Conservation (phyloP, 2,888 invertebrate genomes). For the Drosophila rellima region DNA sequence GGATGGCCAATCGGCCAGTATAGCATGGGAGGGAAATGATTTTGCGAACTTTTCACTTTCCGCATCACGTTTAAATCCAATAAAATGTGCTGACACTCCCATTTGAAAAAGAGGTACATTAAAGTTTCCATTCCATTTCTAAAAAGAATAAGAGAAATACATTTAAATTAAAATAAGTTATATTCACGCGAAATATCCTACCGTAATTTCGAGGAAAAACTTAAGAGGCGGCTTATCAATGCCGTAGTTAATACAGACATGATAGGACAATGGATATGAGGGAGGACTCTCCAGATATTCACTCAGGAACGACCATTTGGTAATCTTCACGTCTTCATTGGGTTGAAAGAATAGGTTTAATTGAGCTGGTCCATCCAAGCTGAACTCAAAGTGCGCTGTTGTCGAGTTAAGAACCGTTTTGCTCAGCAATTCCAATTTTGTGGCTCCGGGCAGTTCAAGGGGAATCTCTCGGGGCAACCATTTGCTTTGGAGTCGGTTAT, state of each 20-base stretch:
- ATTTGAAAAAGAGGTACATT: slow-evolving; percentile 80
- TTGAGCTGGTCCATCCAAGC: slow-evolving; percentile 72
- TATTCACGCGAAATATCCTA: slow-evolving; percentile 5
- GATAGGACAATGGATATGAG: slow-evolving; percentile 65
- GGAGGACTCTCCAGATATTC: slow-evolving; percentile 54
- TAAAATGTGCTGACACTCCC: slow-evolving; percentile 86
- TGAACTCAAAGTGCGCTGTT: slow-evolving; percentile 65
- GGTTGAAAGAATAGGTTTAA: slow-evolving; percentile 77
- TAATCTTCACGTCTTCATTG: slow-evolving; percentile 60
- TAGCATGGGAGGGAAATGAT: slow-evolving; percentile 86
- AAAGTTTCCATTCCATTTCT: slow-evolving; percentile 60
- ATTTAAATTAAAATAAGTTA: background rate
- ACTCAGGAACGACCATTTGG: slow-evolving; percentile 73
- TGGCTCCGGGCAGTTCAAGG: slow-evolving; percentile 49
- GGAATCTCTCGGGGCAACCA: slow-evolving; percentile 68
- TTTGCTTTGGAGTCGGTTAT: slow-evolving; percentile 41
- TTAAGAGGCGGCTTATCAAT: slow-evolving; percentile 61
- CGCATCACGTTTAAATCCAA: slow-evolving; percentile 84
- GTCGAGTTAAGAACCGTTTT: slow-evolving; percentile 52
- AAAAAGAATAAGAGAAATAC: background rate
- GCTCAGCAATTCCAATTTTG: slow-evolving; percentile 61
- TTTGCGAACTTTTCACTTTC: slow-evolving; percentile 85
- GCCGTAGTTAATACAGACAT: slow-evolving; percentile 71
- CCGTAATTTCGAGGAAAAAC: slow-evolving; percentile 70
- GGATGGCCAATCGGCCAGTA: slow-evolving; percentile 86